Evolutionary conservation across 2,888 invertebrate genomes (phyloP).

Genomic region (Fragum sueziense): DNA sequence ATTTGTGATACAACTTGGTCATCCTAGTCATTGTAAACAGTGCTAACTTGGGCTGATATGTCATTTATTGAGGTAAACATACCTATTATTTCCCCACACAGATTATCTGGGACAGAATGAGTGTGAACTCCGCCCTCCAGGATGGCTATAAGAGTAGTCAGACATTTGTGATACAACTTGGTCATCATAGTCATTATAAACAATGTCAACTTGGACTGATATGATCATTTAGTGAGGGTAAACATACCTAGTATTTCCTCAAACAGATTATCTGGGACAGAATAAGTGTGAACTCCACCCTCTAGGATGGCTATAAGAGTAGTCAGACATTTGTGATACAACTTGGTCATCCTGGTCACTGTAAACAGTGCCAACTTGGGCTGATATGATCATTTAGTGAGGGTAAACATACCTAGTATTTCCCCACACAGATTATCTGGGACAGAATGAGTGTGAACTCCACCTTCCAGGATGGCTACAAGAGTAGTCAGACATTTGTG

Average conservation of each 20-base stretch:
- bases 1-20: slow-evolving; percentile 79
- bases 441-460: slow-evolving; percentile 76
- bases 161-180: slow-evolving; percentile 80
- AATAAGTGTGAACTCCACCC: too few species aligned
- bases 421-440: slow-evolving; percentile 74
- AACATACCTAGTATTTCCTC: too few species aligned
- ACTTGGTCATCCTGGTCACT: too few species aligned
- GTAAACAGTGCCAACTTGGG: too few species aligned
- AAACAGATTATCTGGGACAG: too few species aligned
- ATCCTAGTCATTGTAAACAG: slow-evolving; percentile 78
- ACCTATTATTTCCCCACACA: slow-evolving; percentile 77
- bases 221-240: too few species aligned
- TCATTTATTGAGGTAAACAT: too few species aligned
- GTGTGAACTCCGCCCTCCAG: slow-evolving; percentile 79
- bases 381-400: too few species aligned
- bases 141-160: slow-evolving; percentile 76
- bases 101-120: slow-evolving; percentile 71
- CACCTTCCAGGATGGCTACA: slow-evolving; percentile 76
- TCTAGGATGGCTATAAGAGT: too few species aligned
- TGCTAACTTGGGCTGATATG: slow-evolving; percentile 79
- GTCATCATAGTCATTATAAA: slow-evolving; percentile 79
- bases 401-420: slow-evolving; percentile 76
- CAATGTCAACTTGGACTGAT: slow-evolving; percentile 77
- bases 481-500: slow-evolving; percentile 80
- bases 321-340: too few species aligned